Evolutionary conservation across 2,888 invertebrate genomes (phyloP), one percentile per base, ranked within the genome.

Genomic region (Drosophila leonis): DNA sequence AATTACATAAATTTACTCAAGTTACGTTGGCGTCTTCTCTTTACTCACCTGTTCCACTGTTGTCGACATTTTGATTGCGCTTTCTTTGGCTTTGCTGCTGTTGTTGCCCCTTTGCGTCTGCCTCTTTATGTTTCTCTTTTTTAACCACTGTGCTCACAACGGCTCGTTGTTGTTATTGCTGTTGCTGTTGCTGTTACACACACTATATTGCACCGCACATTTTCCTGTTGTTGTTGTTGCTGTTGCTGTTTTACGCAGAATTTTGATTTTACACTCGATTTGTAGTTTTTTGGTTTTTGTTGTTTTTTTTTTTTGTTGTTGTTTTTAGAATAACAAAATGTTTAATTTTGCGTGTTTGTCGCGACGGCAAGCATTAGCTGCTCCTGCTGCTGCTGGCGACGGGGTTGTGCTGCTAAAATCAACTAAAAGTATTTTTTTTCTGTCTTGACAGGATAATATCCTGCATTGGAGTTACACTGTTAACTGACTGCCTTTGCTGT

Each of bases 341-440:
- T 46, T 29, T 42, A 63, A 68, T 63, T 49, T 68, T 68, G 75
- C 86, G 79, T 81, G 51, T 72, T 56, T 54, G 65, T 74, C 75
- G 75, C 81, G 83, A 78, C 78, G 62, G 37, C 48, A 54, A 74
- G 74, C 78, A 77, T 69, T 77, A 54, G 42, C 52, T 72, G 72
- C 63, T 77, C 59, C 73, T 77, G 52, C 80, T 80, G 65, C 59
- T 76, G 72, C 78, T 81, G 65, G 72, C 82, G 85, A 82, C 82
- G 85, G 78, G 85, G 78, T 84, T 80, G 82, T 83, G 69, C 85
- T 83, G 75, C 82, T 84, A 75, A 84, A 80, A 80, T 85, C 85
- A 83, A 83, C 83, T 83, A 82, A 83, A 84, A 82, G 78, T 69
- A 69, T 80, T 69, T 77, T 60, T n/a, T 69, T 61, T 61, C 24